Percentiles rank a stretch among this genome's conserved stretches.
Conservation (phyloP, 2,888 invertebrate species). For the Hemithea aestivaria region DNA sequence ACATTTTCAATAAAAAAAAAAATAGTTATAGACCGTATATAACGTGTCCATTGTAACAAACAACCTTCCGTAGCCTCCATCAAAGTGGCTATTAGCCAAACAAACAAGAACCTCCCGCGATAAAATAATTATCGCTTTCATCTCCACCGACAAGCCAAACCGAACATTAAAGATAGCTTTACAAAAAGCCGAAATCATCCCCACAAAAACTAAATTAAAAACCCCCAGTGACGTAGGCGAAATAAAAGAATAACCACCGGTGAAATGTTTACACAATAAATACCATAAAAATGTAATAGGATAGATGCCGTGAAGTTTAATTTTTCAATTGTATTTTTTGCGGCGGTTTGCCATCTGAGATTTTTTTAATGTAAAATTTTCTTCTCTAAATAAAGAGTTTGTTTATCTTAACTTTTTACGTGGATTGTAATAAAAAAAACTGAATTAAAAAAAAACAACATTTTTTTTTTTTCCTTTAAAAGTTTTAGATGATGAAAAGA, state of each 20-base stretch:
- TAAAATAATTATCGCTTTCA: constrained; percentile 78
- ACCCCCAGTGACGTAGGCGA: constrained; percentile 70
- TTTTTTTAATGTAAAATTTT: no score
- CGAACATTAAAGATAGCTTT: constrained; percentile 44
- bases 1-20: constrained; percentile 10
- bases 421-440: no score
- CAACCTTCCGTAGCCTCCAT: constrained; percentile 57
- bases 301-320: no score
- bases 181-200: constrained; percentile 47
- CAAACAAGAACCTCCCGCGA: constrained; percentile 72
- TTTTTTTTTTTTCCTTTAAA: no score
- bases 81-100: constrained; percentile 76
- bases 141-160: constrained; percentile 37
- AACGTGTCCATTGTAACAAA: constrained; percentile 65
- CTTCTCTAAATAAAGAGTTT: no score
- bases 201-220: constrained; percentile 61
- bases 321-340: no score
- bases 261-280: constrained; percentile 32
- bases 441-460: no score
- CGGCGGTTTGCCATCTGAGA: no score
- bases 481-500: no score
- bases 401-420: no score
- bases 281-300: no score
- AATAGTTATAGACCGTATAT: constrained; percentile 39
- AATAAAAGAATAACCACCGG: constrained; percentile 43